Base-by-base conservation (phyloP, 2,888 invertebrate genomes). In the Coremacera marginata region DNA sequence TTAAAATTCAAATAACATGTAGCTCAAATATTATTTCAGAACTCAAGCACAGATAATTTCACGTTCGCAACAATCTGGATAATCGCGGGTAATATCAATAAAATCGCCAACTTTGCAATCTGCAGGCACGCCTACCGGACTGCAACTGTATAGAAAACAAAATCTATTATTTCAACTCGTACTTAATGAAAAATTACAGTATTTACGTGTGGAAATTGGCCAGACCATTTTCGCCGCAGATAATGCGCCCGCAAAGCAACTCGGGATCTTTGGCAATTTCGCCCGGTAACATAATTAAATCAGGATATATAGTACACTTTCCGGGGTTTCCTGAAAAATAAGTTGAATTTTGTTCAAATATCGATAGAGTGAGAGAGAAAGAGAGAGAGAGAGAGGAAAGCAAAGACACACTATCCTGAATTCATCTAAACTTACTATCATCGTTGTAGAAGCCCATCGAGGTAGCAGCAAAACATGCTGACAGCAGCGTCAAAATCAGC, bases 161-260 rank as follows among this genome's bases (percentile, higher is more conserved):
- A 22, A 3, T 11, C 16, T 11, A 0, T 11, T 11, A 27, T 25
- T 7, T 60, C 8, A 8, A 22, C n/a, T 34, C 8, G 8, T 22
- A n/a, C 5, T 37, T 8, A 44, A 19, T 14, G 31, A 0, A 5
- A 27, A n/a, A 44, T n/a, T n/a, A 63, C 0, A 14, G 44, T 44
- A 57, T 80, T 81, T 51, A 85, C 85, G 81, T 70, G 0, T 82
- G 77, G 7, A 86, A 80, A 27, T 70, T 0, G 0, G 63, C 85
- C 0, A 22, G 0, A 19, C 86, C 79, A 5, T 80, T 51, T 0
- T 22, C 0, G 2, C 0, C 52, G 60, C 85, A 85, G 0, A 77
- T 25, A 8, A 85, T 79, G 5, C 79, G 77, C 0, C 79, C 82
- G 62, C 85, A 85, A 0, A 55, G 65, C 27, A 31, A 52, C 0